Evolutionary conservation across 2,888 invertebrate species (phyloP), one percentile per base, ranked within the genome.

Genomic region (Galeopsomyia nigrocyanea): DNA sequence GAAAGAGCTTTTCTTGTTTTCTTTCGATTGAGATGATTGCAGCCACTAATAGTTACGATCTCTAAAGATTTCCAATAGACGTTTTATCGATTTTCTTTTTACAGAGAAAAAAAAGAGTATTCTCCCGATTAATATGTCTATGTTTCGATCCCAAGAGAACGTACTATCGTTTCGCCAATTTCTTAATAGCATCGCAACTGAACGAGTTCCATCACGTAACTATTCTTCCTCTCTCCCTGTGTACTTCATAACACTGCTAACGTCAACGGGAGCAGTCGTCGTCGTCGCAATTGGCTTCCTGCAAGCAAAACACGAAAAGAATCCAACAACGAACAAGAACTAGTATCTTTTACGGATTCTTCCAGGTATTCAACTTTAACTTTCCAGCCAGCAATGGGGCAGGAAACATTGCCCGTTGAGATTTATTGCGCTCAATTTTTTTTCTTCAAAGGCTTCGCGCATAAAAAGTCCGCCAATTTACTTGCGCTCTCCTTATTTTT

Each of bases 381-480:
- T 39, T 39, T 39, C 39, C 39, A 39, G 39, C 26, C 2, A 5
- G 39, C 7, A n/a, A n/a, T 19, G 21, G 49, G 26, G 14, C 47
- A 56, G 57, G 66, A 66, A 66, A 66, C 21, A 64, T 53, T 19
- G 46, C 26, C 49, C 26, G 26, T 17, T 19, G 49, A 66, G 66
- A 66, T 57, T 66, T 66, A 66, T 66, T 19, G 49, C 7, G 50
- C 49, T 31, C 57, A 46, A 21, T 62, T 62, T 62, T 62, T 50
- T 21, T 10, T 16, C 46, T 19, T 17, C 50, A 49, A 46, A 5
- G 16, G 16, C 46, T 3, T 39, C 56, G 14, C 56, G 14, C 61
- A 0, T n/a, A 49, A 49, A 47, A 19, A 31, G 31, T 58, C 14
- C 7, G 17, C n/a, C 57, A 31, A 57, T 47, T n/a, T 9, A 21